Percentiles rank a stretch among this genome's conserved stretches.
phyloP scores from a whole-genome alignment of 2,888 invertebrate species.

The Ischnus inquisitorius region DNA sequence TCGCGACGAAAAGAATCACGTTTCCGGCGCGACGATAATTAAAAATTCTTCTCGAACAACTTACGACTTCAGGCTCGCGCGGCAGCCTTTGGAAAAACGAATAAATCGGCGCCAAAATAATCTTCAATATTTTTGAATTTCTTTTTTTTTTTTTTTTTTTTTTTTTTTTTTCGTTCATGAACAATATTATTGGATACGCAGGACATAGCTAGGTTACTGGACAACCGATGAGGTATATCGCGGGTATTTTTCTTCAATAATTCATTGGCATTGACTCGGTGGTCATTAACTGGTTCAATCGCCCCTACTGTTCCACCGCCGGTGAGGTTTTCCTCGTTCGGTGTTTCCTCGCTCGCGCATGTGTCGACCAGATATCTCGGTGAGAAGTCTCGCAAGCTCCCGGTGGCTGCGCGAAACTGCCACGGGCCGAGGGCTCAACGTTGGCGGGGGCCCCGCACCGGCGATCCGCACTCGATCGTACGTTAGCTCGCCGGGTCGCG shows the following conservation, averaged over 20 bases:
- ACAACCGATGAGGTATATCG: background rate
- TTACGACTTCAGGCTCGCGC: too few relatives aligned
- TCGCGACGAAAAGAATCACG: too few relatives aligned
- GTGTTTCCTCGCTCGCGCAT: conserved; percentile 55
- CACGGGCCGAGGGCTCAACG: conserved; percentile 41
- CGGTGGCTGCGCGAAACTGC: conserved; percentile 64
- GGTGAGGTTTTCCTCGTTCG: background rate
- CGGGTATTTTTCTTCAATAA: background rate
- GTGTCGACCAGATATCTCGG: conserved; percentile 48
- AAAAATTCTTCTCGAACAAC: too few relatives aligned
- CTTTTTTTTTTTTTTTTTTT: background rate
- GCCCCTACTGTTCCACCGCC: conserved; percentile 14
- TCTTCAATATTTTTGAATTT: too few relatives aligned
- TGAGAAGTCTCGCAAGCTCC: conserved; percentile 31
- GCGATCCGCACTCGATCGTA: conserved; percentile 71
- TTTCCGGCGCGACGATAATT: too few relatives aligned
- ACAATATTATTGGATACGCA: background rate
- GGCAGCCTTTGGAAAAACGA: too few relatives aligned
- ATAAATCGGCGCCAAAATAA: too few relatives aligned
- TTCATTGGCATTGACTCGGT: conserved; percentile 23
- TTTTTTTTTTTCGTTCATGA: too few relatives aligned
- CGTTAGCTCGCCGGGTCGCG: conserved; percentile 69
- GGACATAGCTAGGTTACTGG: background rate
- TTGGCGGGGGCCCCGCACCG: conserved; percentile 59
- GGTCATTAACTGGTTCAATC: conserved; percentile 39